These are phyloP conservation scores for Arothron firmamentum DNA, from an alignment of 2,113 vertebrate genomes.

Conservation along the genomic window DNA sequence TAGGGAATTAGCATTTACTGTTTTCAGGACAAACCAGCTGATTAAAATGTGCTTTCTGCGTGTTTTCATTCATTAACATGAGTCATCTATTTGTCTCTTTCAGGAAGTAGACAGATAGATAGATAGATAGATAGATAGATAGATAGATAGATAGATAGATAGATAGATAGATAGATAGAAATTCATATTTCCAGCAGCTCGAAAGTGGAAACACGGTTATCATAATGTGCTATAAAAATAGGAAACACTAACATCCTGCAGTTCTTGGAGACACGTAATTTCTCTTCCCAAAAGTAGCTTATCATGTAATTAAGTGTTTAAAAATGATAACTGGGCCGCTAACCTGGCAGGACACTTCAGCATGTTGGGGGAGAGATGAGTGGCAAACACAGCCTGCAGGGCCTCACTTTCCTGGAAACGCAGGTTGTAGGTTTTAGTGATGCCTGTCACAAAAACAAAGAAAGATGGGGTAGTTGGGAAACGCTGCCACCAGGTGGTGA, in stretches of 20 bases:
- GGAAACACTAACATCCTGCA: no score
- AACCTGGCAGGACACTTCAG: conserved; percentile 88
- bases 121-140: no score
- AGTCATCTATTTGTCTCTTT: not conserved
- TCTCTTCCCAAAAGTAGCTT: no score
- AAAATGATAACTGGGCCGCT: conserved; percentile 16
- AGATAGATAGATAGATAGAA: no score
- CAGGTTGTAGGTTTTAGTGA: conserved; percentile 88
- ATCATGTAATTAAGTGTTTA: not conserved
- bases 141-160: no score
- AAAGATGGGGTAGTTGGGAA: not conserved
- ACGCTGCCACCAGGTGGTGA: conserved; percentile 58
- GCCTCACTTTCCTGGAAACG: conserved; percentile 84
- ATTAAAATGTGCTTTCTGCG: not conserved
- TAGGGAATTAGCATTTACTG: not conserved
- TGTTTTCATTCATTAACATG: not conserved
- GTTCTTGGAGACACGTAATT: no score
- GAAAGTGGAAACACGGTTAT: no score
- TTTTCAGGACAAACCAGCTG: not conserved
- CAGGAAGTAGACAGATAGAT: not conserved
- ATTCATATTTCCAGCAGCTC: no score
- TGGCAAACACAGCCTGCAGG: conserved; percentile 85
- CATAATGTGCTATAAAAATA: no score
- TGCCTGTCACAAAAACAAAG: conserved; percentile 67
- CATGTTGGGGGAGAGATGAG: conserved; percentile 82